Base-by-base conservation (phyloP, 2,797 vertebrate species). In the Neopelma chrysocephalum region DNA sequence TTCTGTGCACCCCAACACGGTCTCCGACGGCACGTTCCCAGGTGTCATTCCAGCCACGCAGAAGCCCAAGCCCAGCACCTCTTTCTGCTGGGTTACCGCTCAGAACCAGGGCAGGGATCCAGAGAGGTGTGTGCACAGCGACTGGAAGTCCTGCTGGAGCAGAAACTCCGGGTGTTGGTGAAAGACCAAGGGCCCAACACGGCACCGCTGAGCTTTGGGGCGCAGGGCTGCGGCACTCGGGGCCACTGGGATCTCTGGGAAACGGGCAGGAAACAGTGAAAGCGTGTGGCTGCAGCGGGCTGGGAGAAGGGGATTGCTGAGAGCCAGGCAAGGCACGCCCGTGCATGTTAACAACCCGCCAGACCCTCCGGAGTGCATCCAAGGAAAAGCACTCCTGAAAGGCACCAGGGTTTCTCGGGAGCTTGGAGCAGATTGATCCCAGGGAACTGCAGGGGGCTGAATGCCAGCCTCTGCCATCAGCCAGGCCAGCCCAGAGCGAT, bases 11-110 rank as follows among this genome's bases (percentile, higher is more conserved):
- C 36, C 22, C 26, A 16, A 3, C 1, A 47, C 38, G 25, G 70
- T 3, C 26, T 42, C 27, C 2, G 1, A 8, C 3, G 9, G 18
- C 0, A 0, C 1, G 8, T 6, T 45, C 21, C 51, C 40, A 34
- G 21, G 29, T 5, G 11, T 3, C 22, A 1, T 18, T 29, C 53
- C 7, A 61, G 58, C 20, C 48, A 12, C 0, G 14, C 22, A 60
- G 78, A 12, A 80, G 15, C 54, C 43, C 42, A 6, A 18, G 60
- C 38, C 65, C n/a, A 16, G 75, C 54, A 15, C 4, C 50, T 17
- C 1, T 16, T 47, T 69, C 66, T 85, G 79, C 71, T 27, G 23
- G 31, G 13, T 8, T 8, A 12, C 40, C 25, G 29, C 16, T 27
- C n/a, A 47, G 51, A 61, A 21, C 6, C 12, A 34, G 23, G 54